Conservation (phyloP, 2,113 vertebrate species). For the Marcusenius ussheri region DNA sequence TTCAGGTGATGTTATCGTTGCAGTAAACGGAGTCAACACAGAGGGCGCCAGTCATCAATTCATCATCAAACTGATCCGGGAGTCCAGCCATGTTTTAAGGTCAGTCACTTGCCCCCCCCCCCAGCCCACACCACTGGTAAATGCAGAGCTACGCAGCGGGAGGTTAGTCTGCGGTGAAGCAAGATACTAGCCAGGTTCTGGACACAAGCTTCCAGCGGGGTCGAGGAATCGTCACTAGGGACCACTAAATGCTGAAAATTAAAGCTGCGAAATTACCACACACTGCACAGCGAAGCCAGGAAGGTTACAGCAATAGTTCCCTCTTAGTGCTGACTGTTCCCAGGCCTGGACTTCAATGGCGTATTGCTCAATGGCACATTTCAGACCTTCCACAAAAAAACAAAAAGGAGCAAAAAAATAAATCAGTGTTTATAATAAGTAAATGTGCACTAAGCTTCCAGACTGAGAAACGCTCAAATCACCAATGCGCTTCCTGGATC, state of each 20-base stretch:
- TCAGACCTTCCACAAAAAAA: not conserved
- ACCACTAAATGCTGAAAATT: not conserved
- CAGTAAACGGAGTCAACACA: slow-evolving; percentile 71
- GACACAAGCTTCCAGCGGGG: not conserved
- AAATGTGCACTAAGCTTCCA: not conserved
- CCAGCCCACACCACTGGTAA: not conserved
- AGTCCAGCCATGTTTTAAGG: slow-evolving; percentile 77
- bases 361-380: not conserved
- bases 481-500: not conserved
- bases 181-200: not conserved
- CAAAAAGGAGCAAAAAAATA: not conserved
- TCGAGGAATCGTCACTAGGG: not conserved
- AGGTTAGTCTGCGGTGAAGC: not conserved
- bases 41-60: slow-evolving; percentile 72
- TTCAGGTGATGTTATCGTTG: slow-evolving; percentile 77
- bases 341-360: not conserved
- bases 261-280: not conserved
- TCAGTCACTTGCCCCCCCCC: slow-evolving; percentile 47
- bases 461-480: not conserved
- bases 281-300: not conserved
- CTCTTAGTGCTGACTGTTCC: not conserved
- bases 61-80: slow-evolving; percentile 72
- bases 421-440: not conserved
- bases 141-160: not conserved
- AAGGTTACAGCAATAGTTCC: not conserved